phyloP scores from a whole-genome alignment of 2,888 invertebrate genomes.

The Agrochola litura region DNA sequence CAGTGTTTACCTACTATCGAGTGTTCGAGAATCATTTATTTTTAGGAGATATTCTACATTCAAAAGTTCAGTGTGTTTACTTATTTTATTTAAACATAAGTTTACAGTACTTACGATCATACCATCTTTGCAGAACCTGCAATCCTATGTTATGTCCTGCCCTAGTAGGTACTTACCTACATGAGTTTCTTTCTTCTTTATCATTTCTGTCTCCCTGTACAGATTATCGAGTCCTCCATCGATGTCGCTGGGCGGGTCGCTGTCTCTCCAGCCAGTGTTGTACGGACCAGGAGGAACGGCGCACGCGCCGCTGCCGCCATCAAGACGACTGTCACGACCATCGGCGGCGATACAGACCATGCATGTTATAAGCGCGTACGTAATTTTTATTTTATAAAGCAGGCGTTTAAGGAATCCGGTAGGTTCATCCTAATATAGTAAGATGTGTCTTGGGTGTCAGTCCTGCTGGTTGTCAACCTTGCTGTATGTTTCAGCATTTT shows the following conservation, averaged over 20 bases:
- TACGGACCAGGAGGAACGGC: conserved; percentile 81
- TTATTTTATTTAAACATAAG: no score
- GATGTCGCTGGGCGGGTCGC: conserved; percentile 87
- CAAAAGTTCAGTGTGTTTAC: no score
- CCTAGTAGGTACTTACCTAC: no score
- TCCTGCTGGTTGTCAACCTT: no score
- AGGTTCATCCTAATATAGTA: not conserved
- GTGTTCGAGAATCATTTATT: no score
- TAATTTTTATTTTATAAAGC: conserved; percentile 61
- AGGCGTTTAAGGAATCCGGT: not conserved
- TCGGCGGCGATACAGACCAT: conserved; percentile 91
- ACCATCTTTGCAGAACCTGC: not conserved
- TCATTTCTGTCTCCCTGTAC: conserved; percentile 23
- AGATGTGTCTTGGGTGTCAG: not conserved
- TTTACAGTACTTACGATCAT: no score
- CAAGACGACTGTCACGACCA: conserved; percentile 90
- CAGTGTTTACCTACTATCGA: no score
- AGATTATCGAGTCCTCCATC: conserved; percentile 89
- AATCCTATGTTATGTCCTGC: not conserved
- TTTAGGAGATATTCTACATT: no score
- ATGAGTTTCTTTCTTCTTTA: no score
- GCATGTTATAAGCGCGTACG: conserved; percentile 93
- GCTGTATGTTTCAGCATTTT: not conserved
- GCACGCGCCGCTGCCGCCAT: conserved; percentile 90
- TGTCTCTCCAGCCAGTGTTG: conserved; percentile 89